These are phyloP conservation scores for Siphamia tubifer DNA, from an alignment of 2,113 vertebrate genomes.

Conservation along the genomic window DNA sequence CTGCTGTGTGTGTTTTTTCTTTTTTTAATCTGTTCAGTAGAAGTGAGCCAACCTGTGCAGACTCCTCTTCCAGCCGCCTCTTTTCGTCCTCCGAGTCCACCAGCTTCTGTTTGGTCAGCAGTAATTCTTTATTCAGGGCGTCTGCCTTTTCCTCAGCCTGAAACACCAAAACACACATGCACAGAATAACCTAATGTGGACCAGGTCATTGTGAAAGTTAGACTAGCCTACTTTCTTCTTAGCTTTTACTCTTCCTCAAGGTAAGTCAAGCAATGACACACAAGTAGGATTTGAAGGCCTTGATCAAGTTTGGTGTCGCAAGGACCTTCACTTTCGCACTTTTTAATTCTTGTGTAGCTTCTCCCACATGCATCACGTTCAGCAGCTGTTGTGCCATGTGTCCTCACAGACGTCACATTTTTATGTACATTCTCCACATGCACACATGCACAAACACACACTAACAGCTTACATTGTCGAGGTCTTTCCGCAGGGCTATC, in stretches of 20 bases:
- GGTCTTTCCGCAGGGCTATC: conserved; percentile 94
- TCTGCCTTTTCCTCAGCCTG: conserved; percentile 98
- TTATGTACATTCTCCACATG: neutral
- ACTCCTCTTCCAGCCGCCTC: conserved; percentile 92
- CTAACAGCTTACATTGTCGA: conserved; percentile 89
- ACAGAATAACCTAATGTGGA: conserved; percentile 4
- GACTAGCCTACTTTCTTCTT: conserved; percentile 17
- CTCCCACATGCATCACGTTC: neutral
- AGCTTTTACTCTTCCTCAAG: conserved; percentile 14
- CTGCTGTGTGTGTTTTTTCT: no score
- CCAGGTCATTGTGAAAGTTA: conserved; percentile 24
- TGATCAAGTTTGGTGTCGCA: neutral
- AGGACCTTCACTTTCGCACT: neutral
- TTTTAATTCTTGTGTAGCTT: neutral
- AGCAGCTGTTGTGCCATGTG: neutral
- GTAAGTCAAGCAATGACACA: neutral
- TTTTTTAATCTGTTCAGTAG: no score
- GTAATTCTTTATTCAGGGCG: conserved; percentile 95
- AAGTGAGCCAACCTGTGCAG: conserved; percentile 85
- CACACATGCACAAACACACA: neutral
- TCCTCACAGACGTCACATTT: neutral
- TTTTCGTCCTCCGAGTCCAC: conserved; percentile 98
- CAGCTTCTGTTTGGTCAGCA: conserved; percentile 98
- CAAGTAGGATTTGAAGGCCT: neutral
- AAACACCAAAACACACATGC: conserved; percentile 34